Evolutionary conservation across 1,140 invertebrate species (phyloP).

Genomic region (Kradibia gibbosae): DNA sequence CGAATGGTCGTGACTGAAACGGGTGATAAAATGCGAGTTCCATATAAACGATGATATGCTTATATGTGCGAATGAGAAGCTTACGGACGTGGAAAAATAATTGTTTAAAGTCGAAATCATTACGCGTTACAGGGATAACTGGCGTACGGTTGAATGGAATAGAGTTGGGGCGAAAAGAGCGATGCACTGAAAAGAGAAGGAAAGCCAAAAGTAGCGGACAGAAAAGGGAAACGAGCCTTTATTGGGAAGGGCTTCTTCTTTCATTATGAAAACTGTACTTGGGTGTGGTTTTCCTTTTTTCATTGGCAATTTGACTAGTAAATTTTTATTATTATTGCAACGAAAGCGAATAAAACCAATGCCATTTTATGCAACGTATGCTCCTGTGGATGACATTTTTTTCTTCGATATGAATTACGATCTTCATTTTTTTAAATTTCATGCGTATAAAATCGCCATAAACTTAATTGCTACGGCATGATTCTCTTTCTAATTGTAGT

Average conservation of each 20-base stretch:
- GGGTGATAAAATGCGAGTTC: not conserved
- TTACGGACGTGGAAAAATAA: conserved; percentile 20
- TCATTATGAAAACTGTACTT: not conserved
- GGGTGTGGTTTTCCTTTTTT: not conserved
- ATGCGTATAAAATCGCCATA: too few relatives aligned
- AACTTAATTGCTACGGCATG: too few relatives aligned
- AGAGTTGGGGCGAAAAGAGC: not conserved
- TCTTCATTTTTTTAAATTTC: too few relatives aligned
- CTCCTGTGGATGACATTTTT: too few relatives aligned
- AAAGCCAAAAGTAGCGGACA: not conserved
- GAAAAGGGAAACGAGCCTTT: not conserved
- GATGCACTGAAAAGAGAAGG: not conserved
- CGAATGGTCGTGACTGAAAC: not conserved
- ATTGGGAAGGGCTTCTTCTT: not conserved
- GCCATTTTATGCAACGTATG: too few relatives aligned
- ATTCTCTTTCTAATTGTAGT: too few relatives aligned
- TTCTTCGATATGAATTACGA: too few relatives aligned
- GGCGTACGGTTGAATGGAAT: not conserved
- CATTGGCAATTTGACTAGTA: not conserved
- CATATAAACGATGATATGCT: not conserved
- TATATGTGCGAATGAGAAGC: too few relatives aligned
- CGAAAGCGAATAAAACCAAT: not conserved
- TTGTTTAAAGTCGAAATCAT: conserved; percentile 2
- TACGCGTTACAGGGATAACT: not conserved
- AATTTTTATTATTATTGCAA: not conserved